Percentiles rank a stretch among this genome's conserved stretches.
These are phyloP conservation scores for Gallinago paraguaiae DNA, from an alignment of 2,113 vertebrate genomes.

Conservation along the genomic window DNA sequence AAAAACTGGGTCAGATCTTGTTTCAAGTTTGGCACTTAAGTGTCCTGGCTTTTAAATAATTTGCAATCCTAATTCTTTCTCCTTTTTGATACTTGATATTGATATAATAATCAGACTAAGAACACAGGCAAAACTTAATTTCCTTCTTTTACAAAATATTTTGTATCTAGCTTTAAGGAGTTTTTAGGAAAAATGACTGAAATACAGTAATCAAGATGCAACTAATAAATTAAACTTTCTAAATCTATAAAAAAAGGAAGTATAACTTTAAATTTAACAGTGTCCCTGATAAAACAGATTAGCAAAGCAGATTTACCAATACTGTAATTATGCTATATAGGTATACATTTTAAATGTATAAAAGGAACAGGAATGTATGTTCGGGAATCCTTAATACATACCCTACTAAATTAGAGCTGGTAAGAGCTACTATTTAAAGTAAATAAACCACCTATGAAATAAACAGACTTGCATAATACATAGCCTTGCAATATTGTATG, in stretches of 20 bases:
- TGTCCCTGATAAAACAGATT: neutral
- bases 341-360: neutral
- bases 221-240: neutral
- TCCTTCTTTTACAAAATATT: neutral
- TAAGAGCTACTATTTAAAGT: neutral
- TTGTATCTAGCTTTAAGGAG: neutral
- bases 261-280: neutral
- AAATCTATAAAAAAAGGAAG: neutral
- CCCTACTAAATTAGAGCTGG: neutral
- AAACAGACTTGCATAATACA: neutral
- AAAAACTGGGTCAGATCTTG: neutral
- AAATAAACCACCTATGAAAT: neutral
- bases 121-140: neutral
- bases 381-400: neutral
- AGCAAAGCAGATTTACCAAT: neutral
- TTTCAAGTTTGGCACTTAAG: neutral
- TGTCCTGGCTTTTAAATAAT: neutral
- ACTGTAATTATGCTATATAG: neutral
- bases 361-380: neutral
- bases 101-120: neutral
- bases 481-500: neutral
- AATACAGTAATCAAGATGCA: neutral
- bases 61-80: neutral
- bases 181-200: neutral
- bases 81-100: neutral